A percentile compares a stretch with the other conserved stretches of the same genome.
These are phyloP conservation scores for Cariama cristata DNA, from an alignment of 2,113 vertebrate genomes.

Conservation along the genomic window DNA sequence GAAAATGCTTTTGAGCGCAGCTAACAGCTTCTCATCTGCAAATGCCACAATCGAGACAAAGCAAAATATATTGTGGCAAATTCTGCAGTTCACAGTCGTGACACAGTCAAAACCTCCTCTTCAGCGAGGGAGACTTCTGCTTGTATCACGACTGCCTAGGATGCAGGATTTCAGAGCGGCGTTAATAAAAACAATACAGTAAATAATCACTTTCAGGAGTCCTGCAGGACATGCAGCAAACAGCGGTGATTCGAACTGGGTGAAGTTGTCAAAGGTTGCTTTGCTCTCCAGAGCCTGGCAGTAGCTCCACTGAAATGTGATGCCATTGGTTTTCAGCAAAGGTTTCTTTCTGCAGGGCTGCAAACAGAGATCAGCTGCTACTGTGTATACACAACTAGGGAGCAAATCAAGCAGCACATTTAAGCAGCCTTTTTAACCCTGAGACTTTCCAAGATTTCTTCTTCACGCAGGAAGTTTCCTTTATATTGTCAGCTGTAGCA, in stretches of 20 bases:
- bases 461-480: slow-evolving; percentile 80
- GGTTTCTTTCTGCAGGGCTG: slow-evolving; percentile 88
- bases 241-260: slow-evolving; percentile 46
- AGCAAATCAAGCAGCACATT: slow-evolving; percentile 80
- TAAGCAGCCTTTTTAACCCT: slow-evolving; percentile 81
- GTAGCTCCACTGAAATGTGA: slow-evolving; percentile 88
- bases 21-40: slow-evolving; percentile 24
- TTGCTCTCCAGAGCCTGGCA: slow-evolving; percentile 84
- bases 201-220: neutral
- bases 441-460: slow-evolving; percentile 83
- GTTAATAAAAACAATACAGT: neutral
- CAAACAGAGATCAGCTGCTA: slow-evolving; percentile 85
- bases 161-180: neutral
- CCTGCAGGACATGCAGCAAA: slow-evolving; percentile 50
- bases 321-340: slow-evolving; percentile 87
- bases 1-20: neutral
- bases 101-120: slow-evolving; percentile 30
- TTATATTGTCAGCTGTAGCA: slow-evolving; percentile 77
- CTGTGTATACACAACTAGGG: slow-evolving; percentile 82
- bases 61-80: slow-evolving; percentile 11
- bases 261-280: slow-evolving; percentile 82
- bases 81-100: slow-evolving; percentile 54
- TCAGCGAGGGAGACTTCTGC: neutral
- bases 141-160: neutral
- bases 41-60: slow-evolving; percentile 35